These are phyloP conservation scores for Lycophotia porphyrea DNA, from an alignment of 2,888 invertebrate species.

Conservation along the genomic window DNA sequence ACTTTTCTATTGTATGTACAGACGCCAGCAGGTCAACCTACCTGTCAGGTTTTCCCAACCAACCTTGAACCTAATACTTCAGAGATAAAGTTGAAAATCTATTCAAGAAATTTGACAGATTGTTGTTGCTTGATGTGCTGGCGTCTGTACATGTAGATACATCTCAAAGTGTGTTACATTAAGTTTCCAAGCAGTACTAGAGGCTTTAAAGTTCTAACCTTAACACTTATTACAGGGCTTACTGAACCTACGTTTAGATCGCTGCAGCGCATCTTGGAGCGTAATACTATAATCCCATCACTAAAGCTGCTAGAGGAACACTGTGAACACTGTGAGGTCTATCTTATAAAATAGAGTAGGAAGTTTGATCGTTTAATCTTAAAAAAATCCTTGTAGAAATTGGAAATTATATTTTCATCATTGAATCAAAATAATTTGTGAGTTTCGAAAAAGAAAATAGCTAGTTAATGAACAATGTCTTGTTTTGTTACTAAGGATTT, in stretches of 20 bases:
- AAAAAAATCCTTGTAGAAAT: background rate
- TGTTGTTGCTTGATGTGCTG: no score
- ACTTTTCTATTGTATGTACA: background rate
- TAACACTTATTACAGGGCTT: conserved; percentile 43
- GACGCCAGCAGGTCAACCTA: no score
- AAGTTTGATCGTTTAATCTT: background rate
- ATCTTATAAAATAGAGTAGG: background rate
- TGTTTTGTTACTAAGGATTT: background rate
- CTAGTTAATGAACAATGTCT: background rate
- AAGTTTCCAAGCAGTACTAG: background rate
- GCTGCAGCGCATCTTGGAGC: conserved; percentile 26
- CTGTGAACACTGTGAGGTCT: conserved; percentile 2
- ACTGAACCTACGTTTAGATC: conserved; percentile 15
- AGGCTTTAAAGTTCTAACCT: conserved; percentile 18
- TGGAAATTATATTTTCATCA: background rate
- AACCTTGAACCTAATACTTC: no score
- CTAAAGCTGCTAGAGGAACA: conserved; percentile 1
- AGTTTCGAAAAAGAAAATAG: no score
- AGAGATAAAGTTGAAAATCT: no score
- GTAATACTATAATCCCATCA: conserved; percentile 36
- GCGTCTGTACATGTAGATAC: background rate
- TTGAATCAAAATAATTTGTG: background rate
- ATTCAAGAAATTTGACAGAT: no score
- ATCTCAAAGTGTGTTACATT: background rate
- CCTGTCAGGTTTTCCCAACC: no score